phyloP scores from a whole-genome alignment of 2,797 vertebrate species.

The Limnodromus scolopaceus region DNA sequence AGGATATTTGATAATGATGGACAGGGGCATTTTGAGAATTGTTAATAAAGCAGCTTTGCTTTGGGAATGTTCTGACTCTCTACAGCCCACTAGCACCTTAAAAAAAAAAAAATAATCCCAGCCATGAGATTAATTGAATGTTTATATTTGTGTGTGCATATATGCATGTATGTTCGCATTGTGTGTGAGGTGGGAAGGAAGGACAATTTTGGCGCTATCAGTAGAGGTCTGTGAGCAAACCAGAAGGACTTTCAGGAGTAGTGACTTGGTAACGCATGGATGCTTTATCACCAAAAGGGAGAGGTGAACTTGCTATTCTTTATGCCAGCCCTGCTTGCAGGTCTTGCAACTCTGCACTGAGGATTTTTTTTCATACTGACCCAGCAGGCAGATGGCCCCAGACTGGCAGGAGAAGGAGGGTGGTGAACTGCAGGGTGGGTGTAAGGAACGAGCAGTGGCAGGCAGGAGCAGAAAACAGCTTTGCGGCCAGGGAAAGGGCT shows the following conservation, averaged over 20 bases:
- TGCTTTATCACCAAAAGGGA: background rate
- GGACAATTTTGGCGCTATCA: background rate
- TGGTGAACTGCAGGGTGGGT: background rate
- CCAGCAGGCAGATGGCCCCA: background rate
- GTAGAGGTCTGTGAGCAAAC: background rate
- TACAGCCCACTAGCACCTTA: background rate
- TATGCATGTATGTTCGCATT: background rate
- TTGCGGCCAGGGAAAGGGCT: background rate
- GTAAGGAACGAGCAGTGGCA: background rate
- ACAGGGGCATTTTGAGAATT: slow-evolving; percentile 15
- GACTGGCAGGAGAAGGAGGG: background rate
- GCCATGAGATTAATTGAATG: background rate
- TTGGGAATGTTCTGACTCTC: background rate
- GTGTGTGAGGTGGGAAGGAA: background rate
- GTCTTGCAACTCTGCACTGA: background rate
- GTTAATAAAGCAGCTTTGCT: slow-evolving; percentile 16
- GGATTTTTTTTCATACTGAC: background rate
- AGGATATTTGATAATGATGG: slow-evolving; percentile 49
- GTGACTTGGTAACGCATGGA: background rate
- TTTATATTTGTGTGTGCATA: background rate
- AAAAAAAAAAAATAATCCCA: background rate
- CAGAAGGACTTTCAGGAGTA: background rate
- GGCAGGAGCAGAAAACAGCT: background rate
- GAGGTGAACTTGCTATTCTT: background rate
- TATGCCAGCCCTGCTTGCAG: background rate